Conservation (phyloP, 2,113 vertebrate genomes). For the Chaetodon auriga region DNA sequence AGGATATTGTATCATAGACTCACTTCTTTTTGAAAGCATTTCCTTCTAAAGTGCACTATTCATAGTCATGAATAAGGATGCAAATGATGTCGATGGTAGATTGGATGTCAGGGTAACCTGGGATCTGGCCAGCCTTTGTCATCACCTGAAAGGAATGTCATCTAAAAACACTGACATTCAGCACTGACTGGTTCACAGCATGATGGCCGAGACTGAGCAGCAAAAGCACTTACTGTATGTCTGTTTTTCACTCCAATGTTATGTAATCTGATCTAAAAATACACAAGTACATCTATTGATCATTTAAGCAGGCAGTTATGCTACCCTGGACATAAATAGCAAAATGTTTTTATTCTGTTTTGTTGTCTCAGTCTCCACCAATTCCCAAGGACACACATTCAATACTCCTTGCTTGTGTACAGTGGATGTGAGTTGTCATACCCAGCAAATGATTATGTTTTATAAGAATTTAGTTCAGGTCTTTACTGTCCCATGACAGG, state of each 20-base stretch:
- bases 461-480: neutral
- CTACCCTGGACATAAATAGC: neutral
- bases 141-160: conserved; percentile 36
- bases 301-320: neutral
- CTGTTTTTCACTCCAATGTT: neutral
- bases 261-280: neutral
- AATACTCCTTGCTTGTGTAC: neutral
- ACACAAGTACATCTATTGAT: neutral
- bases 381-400: neutral
- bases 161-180: conserved; percentile 16
- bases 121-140: neutral
- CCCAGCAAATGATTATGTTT: neutral
- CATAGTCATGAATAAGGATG: neutral
- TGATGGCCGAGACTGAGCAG: neutral
- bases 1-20: too few relatives aligned
- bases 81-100: neutral
- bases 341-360: neutral
- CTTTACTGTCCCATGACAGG: neutral
- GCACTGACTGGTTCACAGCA: neutral
- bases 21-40: too few relatives aligned
- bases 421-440: neutral
- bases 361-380: neutral
- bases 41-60: too few relatives aligned
- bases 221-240: neutral
- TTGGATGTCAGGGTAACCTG: neutral